phyloP scores from a whole-genome alignment of 2,113 vertebrate genomes.

The Vidua chalybeata region DNA sequence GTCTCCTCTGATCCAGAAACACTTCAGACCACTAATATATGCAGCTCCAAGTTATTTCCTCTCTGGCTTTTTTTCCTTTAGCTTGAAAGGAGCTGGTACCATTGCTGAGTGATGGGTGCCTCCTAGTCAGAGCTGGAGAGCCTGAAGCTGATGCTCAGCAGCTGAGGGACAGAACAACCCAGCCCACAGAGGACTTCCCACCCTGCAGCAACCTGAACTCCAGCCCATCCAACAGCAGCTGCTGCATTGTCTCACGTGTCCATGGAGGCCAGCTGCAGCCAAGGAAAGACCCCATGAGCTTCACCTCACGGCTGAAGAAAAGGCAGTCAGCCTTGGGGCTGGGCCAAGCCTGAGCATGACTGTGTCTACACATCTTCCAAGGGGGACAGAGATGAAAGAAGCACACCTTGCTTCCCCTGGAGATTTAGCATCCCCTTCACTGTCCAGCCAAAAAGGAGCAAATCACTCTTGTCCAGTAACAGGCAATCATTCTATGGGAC shows the following conservation, averaged over 20 bases:
- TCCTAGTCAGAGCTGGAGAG: background rate
- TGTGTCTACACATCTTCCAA: background rate
- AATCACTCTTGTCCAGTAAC: background rate
- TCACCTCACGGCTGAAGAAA: background rate
- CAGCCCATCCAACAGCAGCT: background rate
- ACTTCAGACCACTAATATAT: background rate
- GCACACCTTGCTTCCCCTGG: background rate
- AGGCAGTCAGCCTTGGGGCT: background rate
- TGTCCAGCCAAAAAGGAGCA: background rate
- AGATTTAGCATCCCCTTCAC: background rate
- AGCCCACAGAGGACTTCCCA: background rate
- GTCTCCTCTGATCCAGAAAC: constrained; percentile 18
- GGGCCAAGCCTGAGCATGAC: background rate
- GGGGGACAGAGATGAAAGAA: background rate
- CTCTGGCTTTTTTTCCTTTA: background rate
- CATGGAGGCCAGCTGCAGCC: background rate
- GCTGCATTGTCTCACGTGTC: background rate
- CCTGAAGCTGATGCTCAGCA: background rate
- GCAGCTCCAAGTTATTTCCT: background rate
- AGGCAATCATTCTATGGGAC: background rate
- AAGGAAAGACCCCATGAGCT: background rate
- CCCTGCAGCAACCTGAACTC: background rate
- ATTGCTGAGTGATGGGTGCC: background rate
- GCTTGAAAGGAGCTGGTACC: background rate
- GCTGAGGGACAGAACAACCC: background rate